Evolutionary conservation across 2,113 vertebrate genomes (phyloP).

Genomic region (Myotis brandtii): DNA sequence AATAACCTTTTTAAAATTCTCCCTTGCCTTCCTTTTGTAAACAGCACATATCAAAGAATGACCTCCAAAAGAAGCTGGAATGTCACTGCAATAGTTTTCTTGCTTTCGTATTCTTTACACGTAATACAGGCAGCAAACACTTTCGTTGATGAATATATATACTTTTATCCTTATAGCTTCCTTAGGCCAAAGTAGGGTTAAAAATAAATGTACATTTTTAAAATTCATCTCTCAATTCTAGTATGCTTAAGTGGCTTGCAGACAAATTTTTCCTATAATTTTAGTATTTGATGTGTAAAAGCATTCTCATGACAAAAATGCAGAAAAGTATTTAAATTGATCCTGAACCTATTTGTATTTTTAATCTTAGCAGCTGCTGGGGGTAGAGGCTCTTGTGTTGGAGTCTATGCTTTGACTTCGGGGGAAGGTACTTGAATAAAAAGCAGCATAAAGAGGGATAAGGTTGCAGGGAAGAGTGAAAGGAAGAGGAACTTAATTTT

Average conservation of each 20-base stretch:
- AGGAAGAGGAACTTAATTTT: neutral
- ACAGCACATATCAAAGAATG: neutral
- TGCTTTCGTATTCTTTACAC: neutral
- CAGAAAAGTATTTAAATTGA: neutral
- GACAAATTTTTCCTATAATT: neutral
- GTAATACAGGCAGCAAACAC: neutral
- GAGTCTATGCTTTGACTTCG: neutral
- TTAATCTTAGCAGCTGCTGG: neutral
- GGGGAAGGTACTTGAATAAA: neutral
- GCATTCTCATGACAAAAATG: neutral
- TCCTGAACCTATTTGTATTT: neutral
- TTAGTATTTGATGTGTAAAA: neutral
- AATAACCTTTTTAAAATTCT: neutral
- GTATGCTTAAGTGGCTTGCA: neutral
- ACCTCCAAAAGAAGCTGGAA: neutral
- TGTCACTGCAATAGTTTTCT: neutral
- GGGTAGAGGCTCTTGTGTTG: neutral
- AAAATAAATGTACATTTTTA: constrained; percentile 3
- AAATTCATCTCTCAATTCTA: neutral
- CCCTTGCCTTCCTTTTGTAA: neutral
- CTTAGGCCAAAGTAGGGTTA: neutral
- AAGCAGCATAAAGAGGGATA: neutral
- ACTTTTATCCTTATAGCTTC: constrained; percentile 5
- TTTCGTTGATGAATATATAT: neutral
- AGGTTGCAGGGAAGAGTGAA: neutral